Evolutionary conservation across 2,797 vertebrate species (phyloP), one percentile per base, ranked within the genome.

Genomic region (Diplodus sargus): DNA sequence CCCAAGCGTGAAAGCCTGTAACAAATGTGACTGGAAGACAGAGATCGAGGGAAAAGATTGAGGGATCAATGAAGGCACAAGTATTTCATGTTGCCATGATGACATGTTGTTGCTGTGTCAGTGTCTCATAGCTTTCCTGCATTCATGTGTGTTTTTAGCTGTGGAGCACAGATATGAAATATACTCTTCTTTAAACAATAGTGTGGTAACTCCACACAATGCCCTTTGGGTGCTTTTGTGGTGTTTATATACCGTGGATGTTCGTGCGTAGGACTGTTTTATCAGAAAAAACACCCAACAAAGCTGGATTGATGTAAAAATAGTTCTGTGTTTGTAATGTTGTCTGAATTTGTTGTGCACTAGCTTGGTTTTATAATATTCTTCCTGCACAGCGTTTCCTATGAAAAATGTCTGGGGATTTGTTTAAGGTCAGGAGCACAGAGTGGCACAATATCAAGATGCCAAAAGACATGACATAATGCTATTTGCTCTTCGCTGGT

Each of bases 391-490:
- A 30, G 43, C 5, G 14, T 67, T 75, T 54, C 28, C n/a, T 43
- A 0, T 63, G 30, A 69, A 28, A 64, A 57, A 82, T 49, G 42
- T 70, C 53, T 69, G 39, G 34, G 47, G 70, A 45, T 87, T 88
- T 74, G 56, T 86, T 77, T 74, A 78, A 81, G 78, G 81, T 82
- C 81, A 74, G 48, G 13, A 79, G 60, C 72, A 76, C 79, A 83
- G 62, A 83, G 51, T 81, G 82, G 57, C 64, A 76, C 56, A 45
- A 84, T 52, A 66, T 89, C 60, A 81, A 83, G 75, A 85, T 77
- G 71, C 79, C 67, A 79, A 74, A 84, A 81, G 51, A 78, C 48
- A 89, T 83, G 85, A 91, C 83, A 87, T 90, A 87, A 88, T 86
- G 75, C 77, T 81, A 4, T 82, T 85, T 82, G 70, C 82, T 85